phyloP scores from a whole-genome alignment of 2,113 vertebrate genomes.

The Typhlomys cinereus region DNA sequence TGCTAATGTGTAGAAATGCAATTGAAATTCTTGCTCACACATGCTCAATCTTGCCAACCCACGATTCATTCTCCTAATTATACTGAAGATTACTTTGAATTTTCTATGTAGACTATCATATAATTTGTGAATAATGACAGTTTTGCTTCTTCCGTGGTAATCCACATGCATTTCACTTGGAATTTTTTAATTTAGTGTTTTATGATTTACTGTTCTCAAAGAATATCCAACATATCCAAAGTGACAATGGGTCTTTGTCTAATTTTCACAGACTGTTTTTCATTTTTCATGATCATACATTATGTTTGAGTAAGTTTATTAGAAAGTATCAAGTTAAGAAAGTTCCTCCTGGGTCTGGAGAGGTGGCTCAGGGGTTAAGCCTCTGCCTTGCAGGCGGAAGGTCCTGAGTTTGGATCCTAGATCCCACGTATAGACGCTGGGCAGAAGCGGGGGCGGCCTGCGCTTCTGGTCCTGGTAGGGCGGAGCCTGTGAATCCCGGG shows the following conservation, averaged over 20 bases:
- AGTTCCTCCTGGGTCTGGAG: not conserved
- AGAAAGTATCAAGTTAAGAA: not conserved
- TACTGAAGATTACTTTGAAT: not conserved
- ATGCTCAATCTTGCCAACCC: not conserved
- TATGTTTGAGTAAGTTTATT: not conserved
- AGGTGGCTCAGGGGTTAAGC: no score
- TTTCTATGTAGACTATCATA: not conserved
- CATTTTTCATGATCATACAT: not conserved
- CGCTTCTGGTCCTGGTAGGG: no score
- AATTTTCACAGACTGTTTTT: slow-evolving; percentile 34
- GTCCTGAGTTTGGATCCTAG: no score
- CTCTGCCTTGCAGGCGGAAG: no score
- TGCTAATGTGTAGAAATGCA: not conserved
- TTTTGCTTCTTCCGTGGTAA: slow-evolving; percentile 4
- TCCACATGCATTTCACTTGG: not conserved
- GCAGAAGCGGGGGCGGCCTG: no score
- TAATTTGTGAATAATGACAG: not conserved
- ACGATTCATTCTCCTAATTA: not conserved
- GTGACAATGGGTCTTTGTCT: not conserved
- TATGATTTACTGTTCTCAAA: not conserved
- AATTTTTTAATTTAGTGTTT: not conserved
- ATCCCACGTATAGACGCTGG: no score
- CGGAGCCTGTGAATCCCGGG: no score
- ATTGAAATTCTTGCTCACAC: not conserved
- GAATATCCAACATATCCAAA: slow-evolving; percentile 1